These are phyloP conservation scores for Tetragnatha montana DNA, from an alignment of 2,888 invertebrate genomes.

Conservation along the genomic window DNA sequence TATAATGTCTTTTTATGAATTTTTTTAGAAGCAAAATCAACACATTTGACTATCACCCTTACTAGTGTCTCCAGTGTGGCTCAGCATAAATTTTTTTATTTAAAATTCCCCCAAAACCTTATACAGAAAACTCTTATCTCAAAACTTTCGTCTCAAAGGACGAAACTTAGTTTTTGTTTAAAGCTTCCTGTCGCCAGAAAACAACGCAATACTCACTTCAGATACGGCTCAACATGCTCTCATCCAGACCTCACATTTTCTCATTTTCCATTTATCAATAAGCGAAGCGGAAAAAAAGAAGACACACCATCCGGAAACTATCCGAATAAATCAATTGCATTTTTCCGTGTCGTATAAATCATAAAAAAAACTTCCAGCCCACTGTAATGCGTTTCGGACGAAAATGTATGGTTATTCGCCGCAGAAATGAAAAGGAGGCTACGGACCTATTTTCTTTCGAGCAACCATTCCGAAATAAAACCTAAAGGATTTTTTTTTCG, in stretches of 20 bases:
- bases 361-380: not conserved
- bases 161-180: too few relatives aligned
- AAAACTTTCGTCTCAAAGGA: too few relatives aligned
- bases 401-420: not conserved
- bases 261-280: not conserved
- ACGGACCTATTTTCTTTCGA: not conserved
- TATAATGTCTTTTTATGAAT: too few relatives aligned
- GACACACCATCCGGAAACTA: not conserved
- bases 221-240: too few relatives aligned
- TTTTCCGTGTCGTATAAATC: not conserved
- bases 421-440: not conserved
- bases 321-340: conserved; percentile 1
- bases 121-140: too few relatives aligned
- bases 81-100: too few relatives aligned
- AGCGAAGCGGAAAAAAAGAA: not conserved
- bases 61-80: too few relatives aligned
- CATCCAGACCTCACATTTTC: not conserved
- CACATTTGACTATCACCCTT: too few relatives aligned
- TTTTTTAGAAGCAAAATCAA: too few relatives aligned
- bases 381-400: not conserved
- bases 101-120: too few relatives aligned
- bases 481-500: not conserved
- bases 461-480: conserved; percentile 11
- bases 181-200: too few relatives aligned
- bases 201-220: too few relatives aligned